phyloP scores from a whole-genome alignment of 2,797 vertebrate species.

The Limosa lapponica region DNA sequence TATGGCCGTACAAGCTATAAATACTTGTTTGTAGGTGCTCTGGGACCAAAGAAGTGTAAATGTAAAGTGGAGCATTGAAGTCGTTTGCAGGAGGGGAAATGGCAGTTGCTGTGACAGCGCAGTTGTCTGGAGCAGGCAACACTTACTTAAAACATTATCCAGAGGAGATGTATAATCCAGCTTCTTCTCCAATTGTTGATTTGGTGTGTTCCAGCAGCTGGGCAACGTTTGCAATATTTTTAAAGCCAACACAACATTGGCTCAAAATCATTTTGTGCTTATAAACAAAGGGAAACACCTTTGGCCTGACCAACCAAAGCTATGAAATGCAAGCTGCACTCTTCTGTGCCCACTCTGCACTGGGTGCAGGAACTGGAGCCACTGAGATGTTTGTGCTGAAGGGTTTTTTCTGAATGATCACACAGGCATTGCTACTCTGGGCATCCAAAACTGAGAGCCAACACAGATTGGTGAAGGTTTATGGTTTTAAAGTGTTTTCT shows the following conservation, averaged over 20 bases:
- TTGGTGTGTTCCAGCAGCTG: background rate
- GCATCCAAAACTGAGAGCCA: background rate
- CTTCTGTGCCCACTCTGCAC: background rate
- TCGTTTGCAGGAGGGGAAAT: accelerated
- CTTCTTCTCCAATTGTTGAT: background rate
- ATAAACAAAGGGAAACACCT: background rate
- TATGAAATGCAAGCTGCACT: background rate
- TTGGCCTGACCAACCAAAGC: background rate
- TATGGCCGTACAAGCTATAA: background rate
- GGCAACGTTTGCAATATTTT: background rate
- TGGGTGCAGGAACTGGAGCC: accelerated
- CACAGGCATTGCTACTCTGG: background rate
- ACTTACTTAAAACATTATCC: background rate
- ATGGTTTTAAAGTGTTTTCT: background rate
- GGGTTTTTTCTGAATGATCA: background rate
- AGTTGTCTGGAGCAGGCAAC: background rate
- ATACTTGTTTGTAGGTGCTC: background rate
- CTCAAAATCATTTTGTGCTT: background rate
- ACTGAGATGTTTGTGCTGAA: background rate
- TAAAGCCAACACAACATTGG: background rate
- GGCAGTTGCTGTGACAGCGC: background rate
- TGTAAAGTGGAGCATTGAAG: background rate
- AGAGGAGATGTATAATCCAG: background rate
- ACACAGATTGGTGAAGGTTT: background rate
- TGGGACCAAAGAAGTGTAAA: background rate